Evolutionary conservation across 2,888 invertebrate species (phyloP).

Genomic region (Orchestes rusci): DNA sequence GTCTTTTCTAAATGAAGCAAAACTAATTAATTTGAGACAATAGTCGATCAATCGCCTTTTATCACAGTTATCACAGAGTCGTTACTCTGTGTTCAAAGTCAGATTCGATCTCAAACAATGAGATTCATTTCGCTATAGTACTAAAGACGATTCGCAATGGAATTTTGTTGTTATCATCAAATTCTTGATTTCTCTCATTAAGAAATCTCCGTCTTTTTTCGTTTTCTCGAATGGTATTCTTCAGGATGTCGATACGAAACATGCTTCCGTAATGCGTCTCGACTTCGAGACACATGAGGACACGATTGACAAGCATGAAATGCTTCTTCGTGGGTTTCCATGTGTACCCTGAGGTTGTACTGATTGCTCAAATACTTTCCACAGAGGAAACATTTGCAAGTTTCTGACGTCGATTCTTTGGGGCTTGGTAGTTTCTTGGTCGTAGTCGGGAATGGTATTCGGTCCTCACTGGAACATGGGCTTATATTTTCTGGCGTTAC

Average conservation of each 20-base stretch:
- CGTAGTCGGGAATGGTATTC: conserved; percentile 4
- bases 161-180: too few relatives aligned
- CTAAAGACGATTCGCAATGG: background rate
- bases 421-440: conserved; percentile 17
- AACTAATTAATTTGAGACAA: too few relatives aligned
- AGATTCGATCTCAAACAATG: too few relatives aligned
- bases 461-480: conserved; percentile 24
- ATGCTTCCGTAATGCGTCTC: conserved; percentile 82
- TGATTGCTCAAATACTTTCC: conserved; percentile 85
- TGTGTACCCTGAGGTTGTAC: conserved; percentile 82
- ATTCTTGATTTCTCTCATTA: conserved; percentile 9
- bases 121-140: too few relatives aligned
- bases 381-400: conserved; percentile 68
- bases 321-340: conserved; percentile 85
- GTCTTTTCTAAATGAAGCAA: too few relatives aligned
- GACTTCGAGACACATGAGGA: conserved; percentile 78
- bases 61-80: too few relatives aligned
- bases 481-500: conserved; percentile 21
- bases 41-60: too few relatives aligned
- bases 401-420: conserved; percentile 37
- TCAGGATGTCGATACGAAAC: conserved; percentile 79
- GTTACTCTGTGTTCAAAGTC: too few relatives aligned
- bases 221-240: conserved; percentile 45
- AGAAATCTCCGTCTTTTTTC: conserved; percentile 35
- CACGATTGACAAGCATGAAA: conserved; percentile 83